phyloP scores from a whole-genome alignment of 1,140 invertebrate genomes.

The Drosophila pachea region DNA sequence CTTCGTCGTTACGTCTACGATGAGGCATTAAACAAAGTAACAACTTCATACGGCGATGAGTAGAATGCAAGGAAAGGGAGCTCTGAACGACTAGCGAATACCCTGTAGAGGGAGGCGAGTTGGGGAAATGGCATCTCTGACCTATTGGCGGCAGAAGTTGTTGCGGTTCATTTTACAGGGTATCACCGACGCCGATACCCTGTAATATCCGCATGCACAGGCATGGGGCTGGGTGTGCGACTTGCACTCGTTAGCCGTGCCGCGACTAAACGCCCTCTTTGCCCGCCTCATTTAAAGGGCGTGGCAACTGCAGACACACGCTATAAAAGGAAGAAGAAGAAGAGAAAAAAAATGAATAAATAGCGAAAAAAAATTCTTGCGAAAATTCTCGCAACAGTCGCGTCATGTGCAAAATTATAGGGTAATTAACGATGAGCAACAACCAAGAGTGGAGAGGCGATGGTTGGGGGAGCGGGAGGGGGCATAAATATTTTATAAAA shows the following conservation, averaged over 20 bases:
- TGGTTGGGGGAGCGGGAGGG: too few species aligned
- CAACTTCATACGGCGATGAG: conserved; percentile 52
- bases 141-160: too few species aligned
- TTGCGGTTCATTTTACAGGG: too few species aligned
- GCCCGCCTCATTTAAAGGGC: conserved; percentile 37
- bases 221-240: too few species aligned
- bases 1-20: conserved; percentile 39
- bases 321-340: not conserved
- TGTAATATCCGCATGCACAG: too few species aligned
- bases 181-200: not conserved
- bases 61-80: not conserved
- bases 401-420: conserved; percentile 72
- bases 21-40: conserved; percentile 67
- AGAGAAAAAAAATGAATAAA: too few species aligned
- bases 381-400: conserved; percentile 38
- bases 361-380: conserved; percentile 41
- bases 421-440: conserved; percentile 62
- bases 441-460: conserved; percentile 16
- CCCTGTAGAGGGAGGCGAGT: not conserved
- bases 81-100: not conserved
- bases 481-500: conserved; percentile 19
- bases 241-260: conserved; percentile 47
- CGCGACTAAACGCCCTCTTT: conserved; percentile 42
- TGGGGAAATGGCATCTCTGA: too few species aligned
- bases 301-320: conserved; percentile 44